Conservation (phyloP, 2,888 invertebrate species). For the Caenorhabditis sp. region DNA sequence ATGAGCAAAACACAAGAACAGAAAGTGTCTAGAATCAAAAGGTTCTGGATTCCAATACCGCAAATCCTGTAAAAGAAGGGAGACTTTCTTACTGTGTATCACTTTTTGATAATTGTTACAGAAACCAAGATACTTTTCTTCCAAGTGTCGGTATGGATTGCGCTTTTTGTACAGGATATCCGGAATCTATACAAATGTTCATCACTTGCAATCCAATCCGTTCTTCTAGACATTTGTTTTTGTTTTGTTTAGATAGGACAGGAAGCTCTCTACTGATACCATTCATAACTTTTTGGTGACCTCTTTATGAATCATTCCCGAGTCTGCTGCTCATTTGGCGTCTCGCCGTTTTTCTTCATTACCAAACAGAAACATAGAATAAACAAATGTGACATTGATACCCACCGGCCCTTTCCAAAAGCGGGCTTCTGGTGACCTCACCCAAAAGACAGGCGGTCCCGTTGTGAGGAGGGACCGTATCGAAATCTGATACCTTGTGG, state of each 20-base stretch:
- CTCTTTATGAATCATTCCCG: conserved; percentile 24
- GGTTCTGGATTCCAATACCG: not conserved
- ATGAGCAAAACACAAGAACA: too few relatives aligned
- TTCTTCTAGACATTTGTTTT: conserved; percentile 2
- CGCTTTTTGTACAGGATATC: too few relatives aligned
- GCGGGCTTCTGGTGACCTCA: conserved; percentile 48
- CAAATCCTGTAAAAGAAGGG: too few relatives aligned
- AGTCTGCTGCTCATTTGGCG: conserved; percentile 29
- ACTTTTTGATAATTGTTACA: too few relatives aligned
- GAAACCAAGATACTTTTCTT: too few relatives aligned
- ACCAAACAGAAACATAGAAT: conserved; percentile 38
- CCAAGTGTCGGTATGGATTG: too few relatives aligned
- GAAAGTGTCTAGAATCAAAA: not conserved
- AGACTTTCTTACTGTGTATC: too few relatives aligned
- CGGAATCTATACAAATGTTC: too few relatives aligned
- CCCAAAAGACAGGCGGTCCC: conserved; percentile 31
- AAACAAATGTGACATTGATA: conserved; percentile 54
- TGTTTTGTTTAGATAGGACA: not conserved
- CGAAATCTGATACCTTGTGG: conserved; percentile 49
- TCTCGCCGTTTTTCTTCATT: conserved; percentile 15
- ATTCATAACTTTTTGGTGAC: not conserved
- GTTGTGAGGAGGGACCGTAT: conserved; percentile 31
- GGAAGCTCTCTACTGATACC: not conserved
- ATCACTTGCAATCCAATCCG: not conserved
- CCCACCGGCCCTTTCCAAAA: conserved; percentile 22